Percentiles rank a stretch among this genome's conserved stretches.
These are phyloP conservation scores for Masnerella sp. DNA, from an alignment of 2,888 invertebrate species.

Conservation along the genomic window DNA sequence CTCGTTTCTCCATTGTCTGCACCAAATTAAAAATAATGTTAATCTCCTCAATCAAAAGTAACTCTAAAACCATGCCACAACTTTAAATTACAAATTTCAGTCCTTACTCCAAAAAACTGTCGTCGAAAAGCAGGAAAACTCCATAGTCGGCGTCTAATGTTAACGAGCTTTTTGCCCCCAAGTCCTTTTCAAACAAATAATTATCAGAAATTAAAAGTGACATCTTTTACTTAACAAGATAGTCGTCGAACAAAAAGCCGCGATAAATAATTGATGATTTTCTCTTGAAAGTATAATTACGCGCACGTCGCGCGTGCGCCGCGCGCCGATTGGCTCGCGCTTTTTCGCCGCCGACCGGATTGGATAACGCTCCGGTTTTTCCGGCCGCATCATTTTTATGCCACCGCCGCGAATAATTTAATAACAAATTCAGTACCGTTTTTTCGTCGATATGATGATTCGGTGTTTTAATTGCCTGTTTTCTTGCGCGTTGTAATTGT, in stretches of 20 bases:
- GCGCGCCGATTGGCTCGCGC: conserved; percentile 3
- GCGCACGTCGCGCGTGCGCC: conserved; percentile 7
- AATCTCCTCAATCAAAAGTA: too few species aligned
- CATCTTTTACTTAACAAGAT: conserved; percentile 17
- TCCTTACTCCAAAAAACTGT: too few species aligned
- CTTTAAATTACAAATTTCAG: too few species aligned
- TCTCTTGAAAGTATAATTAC: conserved; percentile 38
- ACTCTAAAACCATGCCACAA: too few species aligned
- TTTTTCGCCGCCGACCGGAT: conserved; percentile 17
- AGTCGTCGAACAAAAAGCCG: conserved; percentile 1
- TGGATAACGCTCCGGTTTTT: conserved; percentile 36
- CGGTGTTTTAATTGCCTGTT: conserved; percentile 50
- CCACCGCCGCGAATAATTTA: conserved; percentile 16
- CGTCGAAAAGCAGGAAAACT: too few species aligned
- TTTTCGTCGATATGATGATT: conserved; percentile 39
- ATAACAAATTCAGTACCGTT: conserved; percentile 22
- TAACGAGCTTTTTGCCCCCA: too few species aligned
- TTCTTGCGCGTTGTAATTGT: conserved; percentile 27
- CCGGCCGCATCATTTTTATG: conserved; percentile 16
- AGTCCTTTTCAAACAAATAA: background rate
- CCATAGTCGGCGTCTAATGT: too few species aligned
- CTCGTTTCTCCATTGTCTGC: too few species aligned
- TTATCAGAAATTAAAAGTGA: conserved; percentile 6
- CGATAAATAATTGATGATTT: conserved; percentile 42
- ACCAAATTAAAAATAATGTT: too few species aligned